Evolutionary conservation across 2,113 vertebrate species (phyloP).

Genomic region (Prolemur simus): DNA sequence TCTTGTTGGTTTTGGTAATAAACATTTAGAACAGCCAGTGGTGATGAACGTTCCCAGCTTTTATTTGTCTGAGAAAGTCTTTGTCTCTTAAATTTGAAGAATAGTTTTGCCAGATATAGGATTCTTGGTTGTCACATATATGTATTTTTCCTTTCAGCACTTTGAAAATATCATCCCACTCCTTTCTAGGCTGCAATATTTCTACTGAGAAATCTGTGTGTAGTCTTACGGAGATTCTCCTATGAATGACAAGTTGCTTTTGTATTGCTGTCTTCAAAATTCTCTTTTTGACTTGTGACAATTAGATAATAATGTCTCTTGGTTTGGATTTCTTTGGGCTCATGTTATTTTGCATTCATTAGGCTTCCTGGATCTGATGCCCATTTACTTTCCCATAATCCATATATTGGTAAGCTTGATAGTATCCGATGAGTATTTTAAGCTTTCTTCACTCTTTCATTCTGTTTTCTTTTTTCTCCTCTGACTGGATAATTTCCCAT

Average conservation of each 20-base stretch:
- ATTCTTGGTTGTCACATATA: not conserved
- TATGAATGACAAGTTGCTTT: not conserved
- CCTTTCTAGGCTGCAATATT: not conserved
- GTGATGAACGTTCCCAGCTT: not conserved
- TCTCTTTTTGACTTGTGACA: not conserved
- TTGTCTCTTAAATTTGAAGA: not conserved
- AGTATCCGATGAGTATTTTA: not conserved
- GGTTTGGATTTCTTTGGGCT: not conserved
- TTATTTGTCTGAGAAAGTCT: not conserved
- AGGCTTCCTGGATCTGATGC: not conserved
- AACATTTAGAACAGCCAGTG: not conserved
- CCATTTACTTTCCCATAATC: not conserved
- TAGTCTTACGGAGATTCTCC: not conserved
- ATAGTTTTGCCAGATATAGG: not conserved
- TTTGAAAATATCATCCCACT: not conserved
- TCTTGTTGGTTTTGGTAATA: not conserved
- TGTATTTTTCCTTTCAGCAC: too few relatives aligned
- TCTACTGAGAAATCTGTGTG: not conserved
- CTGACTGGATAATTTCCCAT: not conserved
- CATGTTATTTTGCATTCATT: not conserved
- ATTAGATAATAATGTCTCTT: not conserved
- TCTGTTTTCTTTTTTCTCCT: not conserved
- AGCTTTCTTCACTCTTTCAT: not conserved
- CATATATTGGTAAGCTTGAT: not conserved
- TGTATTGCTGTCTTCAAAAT: not conserved